A percentile compares a stretch with the other conserved stretches of the same genome.
phyloP scores from a whole-genome alignment of 1,140 invertebrate species.

The Ceratoteleas bidentatus region DNA sequence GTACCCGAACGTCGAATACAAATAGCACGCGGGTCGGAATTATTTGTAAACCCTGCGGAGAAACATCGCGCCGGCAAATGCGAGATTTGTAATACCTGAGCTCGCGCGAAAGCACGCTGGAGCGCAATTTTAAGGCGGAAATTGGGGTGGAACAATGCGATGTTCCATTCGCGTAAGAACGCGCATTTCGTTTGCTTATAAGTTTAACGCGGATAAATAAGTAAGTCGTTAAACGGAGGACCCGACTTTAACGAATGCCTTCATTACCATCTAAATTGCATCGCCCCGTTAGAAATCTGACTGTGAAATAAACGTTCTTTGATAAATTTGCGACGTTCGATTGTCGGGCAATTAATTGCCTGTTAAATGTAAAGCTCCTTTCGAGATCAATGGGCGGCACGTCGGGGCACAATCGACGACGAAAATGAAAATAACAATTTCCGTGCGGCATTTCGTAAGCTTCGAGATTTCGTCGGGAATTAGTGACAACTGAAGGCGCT shows the following conservation, averaged over 20 bases:
- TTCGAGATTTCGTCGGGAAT: constrained; percentile 58
- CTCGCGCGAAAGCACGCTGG: not conserved
- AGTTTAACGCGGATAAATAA: not conserved
- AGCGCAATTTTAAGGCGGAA: not conserved
- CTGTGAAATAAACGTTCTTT: constrained; percentile 18
- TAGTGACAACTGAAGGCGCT: constrained; percentile 58
- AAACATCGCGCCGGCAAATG: not conserved
- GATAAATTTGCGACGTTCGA: constrained; percentile 32
- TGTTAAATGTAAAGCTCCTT: constrained; percentile 43
- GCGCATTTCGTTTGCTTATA: not conserved
- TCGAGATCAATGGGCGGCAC: constrained; percentile 38
- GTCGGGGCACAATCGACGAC: constrained; percentile 52
- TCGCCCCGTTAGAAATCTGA: not conserved
- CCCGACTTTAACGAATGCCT: too few species aligned
- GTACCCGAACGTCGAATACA: not conserved
- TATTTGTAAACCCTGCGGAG: not conserved
- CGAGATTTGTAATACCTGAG: not conserved
- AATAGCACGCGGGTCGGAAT: not conserved
- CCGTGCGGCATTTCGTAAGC: constrained; percentile 63
- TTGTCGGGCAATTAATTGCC: constrained; percentile 44
- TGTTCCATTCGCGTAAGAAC: not conserved
- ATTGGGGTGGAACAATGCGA: not conserved
- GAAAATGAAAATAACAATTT: constrained; percentile 64
- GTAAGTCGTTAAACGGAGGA: not conserved
- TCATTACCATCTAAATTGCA: not conserved